phyloP scores from a whole-genome alignment of 2,888 invertebrate species.

The Globia sparganii region DNA sequence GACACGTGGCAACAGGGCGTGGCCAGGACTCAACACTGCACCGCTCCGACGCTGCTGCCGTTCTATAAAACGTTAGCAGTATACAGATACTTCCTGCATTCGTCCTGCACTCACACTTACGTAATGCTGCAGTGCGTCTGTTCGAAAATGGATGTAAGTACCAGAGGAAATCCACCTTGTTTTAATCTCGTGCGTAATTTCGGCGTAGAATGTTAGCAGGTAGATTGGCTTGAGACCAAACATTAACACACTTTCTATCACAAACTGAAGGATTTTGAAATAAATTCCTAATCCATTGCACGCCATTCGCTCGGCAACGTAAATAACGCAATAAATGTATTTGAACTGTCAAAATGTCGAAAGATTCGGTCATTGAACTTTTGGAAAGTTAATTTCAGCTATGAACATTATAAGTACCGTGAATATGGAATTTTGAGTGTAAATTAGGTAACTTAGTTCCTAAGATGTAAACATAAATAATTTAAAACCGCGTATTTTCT shows the following conservation, averaged over 20 bases:
- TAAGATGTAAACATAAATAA: background rate
- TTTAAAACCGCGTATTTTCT: background rate
- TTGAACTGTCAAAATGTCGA: background rate
- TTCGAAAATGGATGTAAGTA: constrained; percentile 7
- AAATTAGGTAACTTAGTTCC: background rate
- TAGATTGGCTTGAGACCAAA: background rate
- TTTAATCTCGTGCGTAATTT: constrained; percentile 7
- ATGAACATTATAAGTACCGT: background rate
- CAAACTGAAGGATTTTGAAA: background rate
- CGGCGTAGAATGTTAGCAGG: background rate
- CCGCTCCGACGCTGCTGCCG: constrained; percentile 25
- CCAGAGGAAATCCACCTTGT: background rate
- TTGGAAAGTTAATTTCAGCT: background rate
- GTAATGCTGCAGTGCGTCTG: constrained; percentile 48
- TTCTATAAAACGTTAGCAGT: constrained; percentile 37
- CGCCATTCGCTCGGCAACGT: background rate
- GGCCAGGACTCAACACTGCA: constrained; percentile 47
- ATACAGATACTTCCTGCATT: constrained; percentile 51
- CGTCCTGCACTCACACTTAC: constrained; percentile 50
- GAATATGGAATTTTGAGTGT: background rate
- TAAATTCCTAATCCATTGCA: background rate
- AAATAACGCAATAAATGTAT: background rate
- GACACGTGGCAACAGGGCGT: constrained; percentile 42
- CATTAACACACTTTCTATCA: background rate
- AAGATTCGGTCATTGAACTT: background rate